Evolutionary conservation across 2,797 vertebrate genomes (phyloP).

Genomic region (Protonibea diacanthus): DNA sequence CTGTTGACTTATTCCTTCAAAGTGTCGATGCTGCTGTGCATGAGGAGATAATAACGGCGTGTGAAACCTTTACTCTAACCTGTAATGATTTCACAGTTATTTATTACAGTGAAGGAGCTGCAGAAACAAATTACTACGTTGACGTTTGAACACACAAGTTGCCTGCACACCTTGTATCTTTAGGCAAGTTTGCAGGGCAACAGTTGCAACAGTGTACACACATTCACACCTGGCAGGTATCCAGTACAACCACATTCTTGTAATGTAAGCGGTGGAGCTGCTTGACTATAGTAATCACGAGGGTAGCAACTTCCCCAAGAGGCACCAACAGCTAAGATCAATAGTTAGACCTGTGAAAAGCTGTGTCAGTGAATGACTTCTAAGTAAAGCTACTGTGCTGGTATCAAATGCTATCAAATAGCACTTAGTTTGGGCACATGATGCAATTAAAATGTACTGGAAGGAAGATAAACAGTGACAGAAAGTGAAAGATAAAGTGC

Average conservation of each 20-base stretch:
- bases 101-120: not conserved
- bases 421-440: not conserved
- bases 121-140: no score
- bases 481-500: slow-evolving; percentile 10
- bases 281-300: slow-evolving; percentile 17
- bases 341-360: slow-evolving; percentile 13
- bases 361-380: not conserved
- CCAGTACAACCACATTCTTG: slow-evolving; percentile 49
- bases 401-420: not conserved
- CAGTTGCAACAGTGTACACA: not conserved
- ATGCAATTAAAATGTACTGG: slow-evolving; percentile 13
- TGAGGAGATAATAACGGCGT: not conserved
- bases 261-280: slow-evolving; percentile 9
- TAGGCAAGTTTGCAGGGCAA: not conserved
- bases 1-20: not conserved
- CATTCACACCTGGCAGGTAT: slow-evolving; percentile 32
- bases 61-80: not conserved
- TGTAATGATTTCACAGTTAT: slow-evolving; percentile 16
- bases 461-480: not conserved
- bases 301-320: slow-evolving; percentile 1
- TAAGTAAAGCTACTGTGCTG: not conserved
- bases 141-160: not conserved
- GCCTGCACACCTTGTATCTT: not conserved
- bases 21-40: not conserved
- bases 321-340: slow-evolving; percentile 15